Conservation (phyloP, 2,797 vertebrate genomes). For the Chromobotia macracanthus region DNA sequence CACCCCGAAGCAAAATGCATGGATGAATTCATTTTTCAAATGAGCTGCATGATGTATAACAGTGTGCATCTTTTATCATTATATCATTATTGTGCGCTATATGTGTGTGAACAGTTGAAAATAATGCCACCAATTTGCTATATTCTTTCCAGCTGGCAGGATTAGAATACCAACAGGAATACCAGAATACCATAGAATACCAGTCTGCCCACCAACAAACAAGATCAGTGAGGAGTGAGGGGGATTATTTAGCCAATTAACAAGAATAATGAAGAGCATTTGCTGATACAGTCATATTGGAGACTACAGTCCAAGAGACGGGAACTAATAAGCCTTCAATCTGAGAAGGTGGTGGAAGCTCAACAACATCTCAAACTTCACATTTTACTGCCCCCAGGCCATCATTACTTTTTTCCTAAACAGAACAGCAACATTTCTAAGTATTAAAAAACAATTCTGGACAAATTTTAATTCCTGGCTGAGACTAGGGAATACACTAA, state of each 20-base stretch:
- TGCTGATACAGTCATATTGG: slow-evolving; percentile 66
- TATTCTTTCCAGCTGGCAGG: slow-evolving; percentile 2
- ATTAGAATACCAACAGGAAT: too few relatives aligned
- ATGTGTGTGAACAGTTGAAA: slow-evolving; percentile 4
- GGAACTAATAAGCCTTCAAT: slow-evolving; percentile 67
- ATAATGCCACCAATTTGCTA: slow-evolving; percentile 6
- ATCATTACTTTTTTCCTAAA: slow-evolving; percentile 40
- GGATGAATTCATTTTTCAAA: not conserved
- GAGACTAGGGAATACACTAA: not conserved
- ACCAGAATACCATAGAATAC: not conserved
- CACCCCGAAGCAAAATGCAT: not conserved
- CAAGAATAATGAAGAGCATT: slow-evolving; percentile 69
- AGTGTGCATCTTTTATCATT: not conserved
- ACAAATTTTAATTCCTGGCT: slow-evolving; percentile 28
- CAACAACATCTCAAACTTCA: slow-evolving; percentile 45
- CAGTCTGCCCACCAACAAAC: slow-evolving; percentile 30
- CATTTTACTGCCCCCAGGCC: slow-evolving; percentile 30
- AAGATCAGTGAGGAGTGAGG: slow-evolving; percentile 16
- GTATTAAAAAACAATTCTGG: slow-evolving; percentile 27
- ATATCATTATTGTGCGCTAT: not conserved
- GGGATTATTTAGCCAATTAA: slow-evolving; percentile 66
- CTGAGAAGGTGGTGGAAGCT: slow-evolving; percentile 32
- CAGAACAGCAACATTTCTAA: slow-evolving; percentile 28
- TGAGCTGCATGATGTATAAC: not conserved
- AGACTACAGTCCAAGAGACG: slow-evolving; percentile 60